These are phyloP conservation scores for Phlogophora meticulosa DNA, from an alignment of 2,888 invertebrate genomes.

Conservation along the genomic window DNA sequence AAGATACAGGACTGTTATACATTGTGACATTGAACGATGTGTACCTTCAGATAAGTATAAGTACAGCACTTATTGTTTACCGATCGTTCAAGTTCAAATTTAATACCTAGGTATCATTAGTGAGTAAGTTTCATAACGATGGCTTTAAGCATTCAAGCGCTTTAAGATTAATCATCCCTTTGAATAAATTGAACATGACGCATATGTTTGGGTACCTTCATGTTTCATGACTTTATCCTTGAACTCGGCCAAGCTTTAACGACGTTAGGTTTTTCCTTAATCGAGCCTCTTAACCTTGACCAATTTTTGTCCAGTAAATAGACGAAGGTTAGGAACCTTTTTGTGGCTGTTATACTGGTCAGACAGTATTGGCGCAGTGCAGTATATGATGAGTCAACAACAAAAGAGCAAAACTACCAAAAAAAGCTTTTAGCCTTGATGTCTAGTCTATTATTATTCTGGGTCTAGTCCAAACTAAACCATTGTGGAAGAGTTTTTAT, in stretches of 20 bases:
- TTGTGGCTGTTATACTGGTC: conserved; percentile 10
- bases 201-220: conserved; percentile 11
- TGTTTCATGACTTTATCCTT: conserved; percentile 12
- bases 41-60: conserved; percentile 23
- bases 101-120: conserved; percentile 25
- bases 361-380: conserved; percentile 9
- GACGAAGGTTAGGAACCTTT: conserved; percentile 37
- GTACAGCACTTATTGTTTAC: conserved; percentile 28
- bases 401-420: conserved; percentile 18
- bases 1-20: conserved; percentile 38
- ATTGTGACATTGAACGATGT: conserved; percentile 39
- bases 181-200: conserved; percentile 23
- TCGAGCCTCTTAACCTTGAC: conserved; percentile 32
- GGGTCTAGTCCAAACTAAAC: conserved; percentile 1
- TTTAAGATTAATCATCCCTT: conserved; percentile 19
- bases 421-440: conserved; percentile 36
- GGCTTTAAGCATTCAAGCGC: conserved; percentile 3
- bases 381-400: conserved; percentile 25
- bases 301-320: conserved; percentile 30
- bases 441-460: conserved; percentile 14
- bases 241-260: conserved; percentile 20
- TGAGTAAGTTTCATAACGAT: conserved; percentile 18
- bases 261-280: conserved; percentile 27
- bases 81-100: conserved; percentile 54
- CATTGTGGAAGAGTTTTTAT: conserved; percentile 8